A percentile compares a stretch with the other conserved stretches of the same genome.
Evolutionary conservation across 2,113 vertebrate genomes (phyloP).

Genomic region (Halichoerus grypus): DNA sequence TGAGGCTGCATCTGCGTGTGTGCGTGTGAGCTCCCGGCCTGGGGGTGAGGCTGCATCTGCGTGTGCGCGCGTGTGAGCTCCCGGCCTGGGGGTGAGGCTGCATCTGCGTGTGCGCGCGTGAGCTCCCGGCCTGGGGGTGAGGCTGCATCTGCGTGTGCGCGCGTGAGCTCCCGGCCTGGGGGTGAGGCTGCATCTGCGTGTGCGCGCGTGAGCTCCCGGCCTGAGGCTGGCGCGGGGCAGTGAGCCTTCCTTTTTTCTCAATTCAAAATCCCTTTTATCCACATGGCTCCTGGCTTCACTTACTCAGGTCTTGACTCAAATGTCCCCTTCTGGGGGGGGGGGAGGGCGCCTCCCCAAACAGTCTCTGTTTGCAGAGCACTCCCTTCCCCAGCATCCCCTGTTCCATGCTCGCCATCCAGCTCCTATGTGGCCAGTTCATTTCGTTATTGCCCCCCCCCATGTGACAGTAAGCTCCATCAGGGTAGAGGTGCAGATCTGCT

Average conservation of each 20-base stretch:
- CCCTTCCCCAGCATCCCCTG: not conserved
- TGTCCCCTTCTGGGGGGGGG: not conserved
- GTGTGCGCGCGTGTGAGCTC: too few relatives aligned
- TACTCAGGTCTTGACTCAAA: not conserved
- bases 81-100: too few relatives aligned
- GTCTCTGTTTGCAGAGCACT: not conserved
- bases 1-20: too few relatives aligned
- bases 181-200: rapidly evolving
- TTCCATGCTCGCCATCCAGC: not conserved
- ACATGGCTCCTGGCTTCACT: not conserved
- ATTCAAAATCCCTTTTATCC: not conserved
- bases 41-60: too few relatives aligned
- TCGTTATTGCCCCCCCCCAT: not conserved
- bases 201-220: too few relatives aligned
- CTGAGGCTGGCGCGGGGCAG: rapidly evolving
- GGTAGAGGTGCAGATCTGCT: not conserved
- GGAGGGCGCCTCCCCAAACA: not conserved
- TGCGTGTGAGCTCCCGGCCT: too few relatives aligned
- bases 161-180: rapidly evolving
- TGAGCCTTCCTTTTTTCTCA: not conserved
- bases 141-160: rapidly evolving
- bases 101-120: too few relatives aligned
- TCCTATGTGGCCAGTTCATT: not conserved
- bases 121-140: too few relatives aligned
- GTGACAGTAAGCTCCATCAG: not conserved